phyloP scores from a whole-genome alignment of 2,888 invertebrate species.

The Oxycera nigricornis region DNA sequence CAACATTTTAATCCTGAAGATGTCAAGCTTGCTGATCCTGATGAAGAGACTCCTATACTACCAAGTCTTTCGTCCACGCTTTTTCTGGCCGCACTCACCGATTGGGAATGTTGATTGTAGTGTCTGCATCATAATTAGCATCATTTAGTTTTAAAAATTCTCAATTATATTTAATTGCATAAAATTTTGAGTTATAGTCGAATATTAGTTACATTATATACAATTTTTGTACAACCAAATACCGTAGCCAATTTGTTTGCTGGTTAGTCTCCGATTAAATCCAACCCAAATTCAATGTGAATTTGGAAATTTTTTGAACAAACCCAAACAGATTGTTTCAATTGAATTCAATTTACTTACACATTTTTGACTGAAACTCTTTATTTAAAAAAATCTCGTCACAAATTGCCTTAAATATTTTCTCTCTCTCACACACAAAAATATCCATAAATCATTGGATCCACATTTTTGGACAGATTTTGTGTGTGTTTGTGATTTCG shows the following conservation, averaged over 20 bases:
- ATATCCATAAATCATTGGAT: no score
- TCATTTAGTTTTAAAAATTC: not conserved
- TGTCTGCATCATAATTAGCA: constrained; percentile 53
- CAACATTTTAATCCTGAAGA: constrained; percentile 47
- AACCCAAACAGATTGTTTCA: not conserved
- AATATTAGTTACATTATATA: not conserved
- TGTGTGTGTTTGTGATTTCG: not conserved
- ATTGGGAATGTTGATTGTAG: constrained; percentile 56
- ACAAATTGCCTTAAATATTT: no score
- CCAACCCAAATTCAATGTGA: not conserved
- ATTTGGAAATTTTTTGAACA: not conserved
- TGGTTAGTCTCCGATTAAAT: not conserved
- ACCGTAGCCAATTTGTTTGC: not conserved
- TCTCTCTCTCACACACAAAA: no score
- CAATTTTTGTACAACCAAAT: not conserved
- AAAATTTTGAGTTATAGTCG: not conserved
- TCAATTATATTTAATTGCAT: not conserved
- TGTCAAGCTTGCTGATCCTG: constrained; percentile 49
- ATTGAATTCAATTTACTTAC: constrained; percentile 22
- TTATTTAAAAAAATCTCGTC: no score
- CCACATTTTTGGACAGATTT: not conserved
- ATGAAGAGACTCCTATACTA: constrained; percentile 48
- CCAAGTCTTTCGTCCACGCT: constrained; percentile 50
- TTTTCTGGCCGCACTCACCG: constrained; percentile 57
- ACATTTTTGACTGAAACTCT: constrained; percentile 14